Conservation (phyloP, 2,888 invertebrate genomes). For the Harpagoxenus sublaevis region DNA sequence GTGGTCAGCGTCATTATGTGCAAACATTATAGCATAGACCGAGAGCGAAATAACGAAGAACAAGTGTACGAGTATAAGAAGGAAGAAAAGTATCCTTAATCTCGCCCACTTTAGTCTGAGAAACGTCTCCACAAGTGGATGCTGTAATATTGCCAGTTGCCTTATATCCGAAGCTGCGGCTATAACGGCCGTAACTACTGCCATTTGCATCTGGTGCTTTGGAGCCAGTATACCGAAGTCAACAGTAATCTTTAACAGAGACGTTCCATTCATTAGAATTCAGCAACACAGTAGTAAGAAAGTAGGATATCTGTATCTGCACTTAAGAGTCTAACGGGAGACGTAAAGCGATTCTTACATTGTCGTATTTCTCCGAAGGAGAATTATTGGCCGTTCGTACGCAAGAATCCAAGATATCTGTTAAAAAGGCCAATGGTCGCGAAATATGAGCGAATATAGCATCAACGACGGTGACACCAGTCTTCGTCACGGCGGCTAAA, state of each 20-base stretch:
- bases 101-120: conserved; percentile 87
- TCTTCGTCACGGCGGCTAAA: conserved; percentile 80
- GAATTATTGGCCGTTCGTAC: conserved; percentile 77
- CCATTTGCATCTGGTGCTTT: conserved; percentile 85
- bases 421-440: conserved; percentile 83
- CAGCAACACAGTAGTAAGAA: background rate
- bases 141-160: conserved; percentile 85
- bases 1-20: conserved; percentile 62
- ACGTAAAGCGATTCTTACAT: conserved; percentile 59
- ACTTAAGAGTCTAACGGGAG: background rate
- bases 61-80: conserved; percentile 84
- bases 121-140: conserved; percentile 86
- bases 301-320: background rate
- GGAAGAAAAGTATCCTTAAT: conserved; percentile 86
- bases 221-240: conserved; percentile 86
- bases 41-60: conserved; percentile 86
- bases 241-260: conserved; percentile 69
- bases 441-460: conserved; percentile 84
- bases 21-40: conserved; percentile 77
- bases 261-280: conserved; percentile 5
- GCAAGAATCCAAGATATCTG: conserved; percentile 81
- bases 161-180: conserved; percentile 84
- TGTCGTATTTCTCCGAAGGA: conserved; percentile 76
- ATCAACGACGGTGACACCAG: conserved; percentile 84
- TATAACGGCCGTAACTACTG: conserved; percentile 85